A percentile compares a stretch with the other conserved stretches of the same genome.
Conservation (phyloP, 1,140 invertebrate genomes). For the Mya arenaria region DNA sequence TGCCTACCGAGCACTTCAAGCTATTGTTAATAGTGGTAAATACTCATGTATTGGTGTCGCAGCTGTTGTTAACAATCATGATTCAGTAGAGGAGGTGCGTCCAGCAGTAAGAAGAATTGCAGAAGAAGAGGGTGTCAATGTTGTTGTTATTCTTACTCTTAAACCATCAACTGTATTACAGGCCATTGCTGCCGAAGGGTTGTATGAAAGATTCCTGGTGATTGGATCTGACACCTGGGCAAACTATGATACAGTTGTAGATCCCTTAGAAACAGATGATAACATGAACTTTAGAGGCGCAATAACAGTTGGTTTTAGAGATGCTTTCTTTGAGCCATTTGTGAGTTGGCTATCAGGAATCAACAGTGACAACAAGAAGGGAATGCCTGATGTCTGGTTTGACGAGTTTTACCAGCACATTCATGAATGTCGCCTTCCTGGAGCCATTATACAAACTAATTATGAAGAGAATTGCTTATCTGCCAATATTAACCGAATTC, state of each 20-base stretch:
- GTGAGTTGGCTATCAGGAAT: constrained; percentile 67
- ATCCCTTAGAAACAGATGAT: constrained; percentile 85
- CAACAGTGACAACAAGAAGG: constrained; percentile 71
- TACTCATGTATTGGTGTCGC: constrained; percentile 58
- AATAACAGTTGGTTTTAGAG: constrained; percentile 87
- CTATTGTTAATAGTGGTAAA: constrained; percentile 34
- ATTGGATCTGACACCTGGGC: constrained; percentile 80
- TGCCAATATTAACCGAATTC: constrained; percentile 23
- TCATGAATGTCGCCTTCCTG: constrained; percentile 74
- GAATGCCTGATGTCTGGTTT: constrained; percentile 81
- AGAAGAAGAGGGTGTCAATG: constrained; percentile 58
- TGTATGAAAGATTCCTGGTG: constrained; percentile 64
- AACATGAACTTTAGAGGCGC: constrained; percentile 85
- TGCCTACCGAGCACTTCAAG: constrained; percentile 45
- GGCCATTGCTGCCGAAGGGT: constrained; percentile 60
- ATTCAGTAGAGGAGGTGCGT: constrained; percentile 44
- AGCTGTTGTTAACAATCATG: constrained; percentile 8
- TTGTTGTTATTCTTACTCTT: constrained; percentile 67
- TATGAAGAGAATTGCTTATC: background rate
- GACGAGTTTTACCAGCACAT: constrained; percentile 82
- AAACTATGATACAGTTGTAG: constrained; percentile 85
- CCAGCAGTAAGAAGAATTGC: constrained; percentile 53
- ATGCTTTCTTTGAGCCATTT: constrained; percentile 81
- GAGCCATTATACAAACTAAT: background rate
- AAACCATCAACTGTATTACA: constrained; percentile 62